A percentile compares a stretch with the other conserved stretches of the same genome.
phyloP scores from a whole-genome alignment of 2,113 vertebrate species.

The Asarcornis scutulata region DNA sequence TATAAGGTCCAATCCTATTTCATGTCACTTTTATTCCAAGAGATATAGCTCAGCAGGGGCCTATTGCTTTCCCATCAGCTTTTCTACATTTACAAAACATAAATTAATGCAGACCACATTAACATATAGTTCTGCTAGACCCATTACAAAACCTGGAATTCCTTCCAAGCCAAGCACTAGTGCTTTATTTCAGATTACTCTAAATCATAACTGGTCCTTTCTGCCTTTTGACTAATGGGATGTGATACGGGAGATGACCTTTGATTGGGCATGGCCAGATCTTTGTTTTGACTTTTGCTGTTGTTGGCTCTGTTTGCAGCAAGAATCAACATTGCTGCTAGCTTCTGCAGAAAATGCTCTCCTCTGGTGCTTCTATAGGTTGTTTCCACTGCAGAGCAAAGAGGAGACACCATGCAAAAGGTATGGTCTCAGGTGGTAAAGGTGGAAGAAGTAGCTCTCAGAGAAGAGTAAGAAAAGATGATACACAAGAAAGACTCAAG shows the following conservation, averaged over 20 bases:
- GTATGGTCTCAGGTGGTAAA: not conserved
- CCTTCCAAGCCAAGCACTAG: not conserved
- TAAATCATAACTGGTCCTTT: not conserved
- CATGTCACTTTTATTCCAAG: conserved; percentile 36
- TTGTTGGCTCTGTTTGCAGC: not conserved
- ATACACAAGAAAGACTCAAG: not conserved
- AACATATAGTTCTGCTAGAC: not conserved
- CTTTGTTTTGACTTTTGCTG: not conserved
- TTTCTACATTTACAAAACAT: conserved; percentile 25
- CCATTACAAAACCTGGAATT: not conserved
- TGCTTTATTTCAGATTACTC: not conserved
- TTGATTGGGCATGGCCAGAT: not conserved
- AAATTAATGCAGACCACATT: not conserved
- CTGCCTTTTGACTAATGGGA: not conserved
- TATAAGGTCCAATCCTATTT: not conserved
- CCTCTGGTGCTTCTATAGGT: not conserved
- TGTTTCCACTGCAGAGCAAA: not conserved
- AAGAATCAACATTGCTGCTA: not conserved
- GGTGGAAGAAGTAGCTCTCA: not conserved
- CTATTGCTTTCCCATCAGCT: not conserved
- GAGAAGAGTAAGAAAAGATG: not conserved
- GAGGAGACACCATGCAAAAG: not conserved
- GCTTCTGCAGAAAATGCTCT: not conserved
- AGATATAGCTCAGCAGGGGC: conserved; percentile 12
- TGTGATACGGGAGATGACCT: not conserved